These are phyloP conservation scores for Noctua pronuba DNA, from an alignment of 2,888 invertebrate genomes.

Conservation along the genomic window DNA sequence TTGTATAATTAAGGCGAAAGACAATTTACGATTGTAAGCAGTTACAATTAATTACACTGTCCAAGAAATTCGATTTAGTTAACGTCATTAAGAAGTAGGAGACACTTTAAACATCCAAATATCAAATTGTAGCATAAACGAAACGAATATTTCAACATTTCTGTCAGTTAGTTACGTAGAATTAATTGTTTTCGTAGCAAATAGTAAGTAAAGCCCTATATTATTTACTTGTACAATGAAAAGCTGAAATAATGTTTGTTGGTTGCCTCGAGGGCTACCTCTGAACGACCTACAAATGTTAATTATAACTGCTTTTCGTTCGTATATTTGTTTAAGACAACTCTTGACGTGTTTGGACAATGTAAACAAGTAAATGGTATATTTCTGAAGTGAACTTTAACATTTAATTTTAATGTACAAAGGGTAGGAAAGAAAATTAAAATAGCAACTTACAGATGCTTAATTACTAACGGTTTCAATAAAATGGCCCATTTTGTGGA, in stretches of 20 bases:
- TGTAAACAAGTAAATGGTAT: slow-evolving; percentile 19
- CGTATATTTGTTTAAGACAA: slow-evolving; percentile 50
- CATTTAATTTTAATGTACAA: slow-evolving; percentile 6
- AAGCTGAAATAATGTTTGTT: slow-evolving; percentile 46
- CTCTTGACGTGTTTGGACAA: slow-evolving; percentile 38
- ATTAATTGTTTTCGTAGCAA: slow-evolving; percentile 54
- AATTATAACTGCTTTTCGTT: slow-evolving; percentile 49
- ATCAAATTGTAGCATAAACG: slow-evolving; percentile 1
- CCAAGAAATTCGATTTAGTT: slow-evolving; percentile 50
- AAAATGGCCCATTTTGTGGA: not conserved
- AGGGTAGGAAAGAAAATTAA: not conserved
- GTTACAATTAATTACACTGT: slow-evolving; percentile 50
- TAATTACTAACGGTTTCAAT: not conserved
- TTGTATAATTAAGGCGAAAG: slow-evolving; percentile 60
- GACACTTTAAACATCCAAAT: slow-evolving; percentile 25
- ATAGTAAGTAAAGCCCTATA: slow-evolving; percentile 29
- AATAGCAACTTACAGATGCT: not conserved
- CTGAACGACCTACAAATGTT: slow-evolving; percentile 47
- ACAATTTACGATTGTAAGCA: slow-evolving; percentile 58
- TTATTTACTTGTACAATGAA: slow-evolving; percentile 57
- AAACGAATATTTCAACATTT: slow-evolving; percentile 31
- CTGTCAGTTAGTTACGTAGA: slow-evolving; percentile 10
- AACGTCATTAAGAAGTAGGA: slow-evolving; percentile 11
- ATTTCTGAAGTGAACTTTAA: slow-evolving; percentile 11
- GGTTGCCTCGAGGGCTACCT: slow-evolving; percentile 50